Evolutionary conservation across 2,113 vertebrate species (phyloP).

Genomic region (Pseudorhombus dupliciocellatus): DNA sequence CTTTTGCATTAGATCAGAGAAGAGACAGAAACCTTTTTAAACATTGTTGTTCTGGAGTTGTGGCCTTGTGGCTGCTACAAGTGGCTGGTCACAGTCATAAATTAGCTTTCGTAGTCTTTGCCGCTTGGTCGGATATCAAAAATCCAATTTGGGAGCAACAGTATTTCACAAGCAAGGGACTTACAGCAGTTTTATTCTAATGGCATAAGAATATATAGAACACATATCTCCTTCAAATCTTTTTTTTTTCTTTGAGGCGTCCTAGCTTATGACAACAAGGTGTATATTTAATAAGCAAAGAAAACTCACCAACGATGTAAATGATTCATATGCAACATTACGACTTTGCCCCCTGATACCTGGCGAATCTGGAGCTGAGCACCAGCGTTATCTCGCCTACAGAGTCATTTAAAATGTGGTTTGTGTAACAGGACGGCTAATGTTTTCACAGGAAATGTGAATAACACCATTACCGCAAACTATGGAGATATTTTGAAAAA

Average conservation of each 20-base stretch:
- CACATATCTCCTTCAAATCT: background rate
- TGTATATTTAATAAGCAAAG: background rate
- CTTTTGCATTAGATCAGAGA: too few species aligned
- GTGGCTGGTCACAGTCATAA: background rate
- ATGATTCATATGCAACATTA: background rate
- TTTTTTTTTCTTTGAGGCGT: background rate
- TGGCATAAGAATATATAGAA: too few species aligned
- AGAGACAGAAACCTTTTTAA: background rate
- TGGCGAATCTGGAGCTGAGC: conserved; percentile 11
- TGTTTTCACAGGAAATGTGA: conserved; percentile 17
- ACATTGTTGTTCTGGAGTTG: background rate
- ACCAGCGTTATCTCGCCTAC: background rate
- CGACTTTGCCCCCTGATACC: background rate
- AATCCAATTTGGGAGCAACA: background rate
- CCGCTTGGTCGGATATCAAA: background rate
- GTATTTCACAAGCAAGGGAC: background rate
- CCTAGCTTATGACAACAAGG: background rate
- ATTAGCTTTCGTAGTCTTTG: background rate
- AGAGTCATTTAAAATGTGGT: conserved; percentile 25
- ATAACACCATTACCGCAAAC: conserved; percentile 16
- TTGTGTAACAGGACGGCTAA: conserved; percentile 10
- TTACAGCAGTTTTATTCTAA: background rate
- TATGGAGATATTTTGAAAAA: conserved; percentile 31
- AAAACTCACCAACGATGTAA: background rate
- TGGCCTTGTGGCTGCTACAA: background rate